phyloP scores from a whole-genome alignment of 2,113 vertebrate genomes.

The Cromileptes altivelis region DNA sequence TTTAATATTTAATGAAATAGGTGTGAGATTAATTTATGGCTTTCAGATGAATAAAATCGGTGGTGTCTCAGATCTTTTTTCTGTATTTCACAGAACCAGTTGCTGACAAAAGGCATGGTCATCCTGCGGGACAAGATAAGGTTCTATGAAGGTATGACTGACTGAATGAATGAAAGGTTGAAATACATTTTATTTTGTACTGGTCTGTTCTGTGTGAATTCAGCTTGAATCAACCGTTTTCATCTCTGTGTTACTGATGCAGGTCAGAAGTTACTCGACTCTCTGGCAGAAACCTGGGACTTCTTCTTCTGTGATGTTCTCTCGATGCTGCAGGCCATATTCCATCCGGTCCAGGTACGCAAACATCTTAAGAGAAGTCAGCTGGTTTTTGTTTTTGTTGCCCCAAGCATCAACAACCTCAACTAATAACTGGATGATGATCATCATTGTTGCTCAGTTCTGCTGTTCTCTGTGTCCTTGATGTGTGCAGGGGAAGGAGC shows the following conservation, averaged over 20 bases:
- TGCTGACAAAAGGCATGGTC: slow-evolving; percentile 99
- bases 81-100: slow-evolving; percentile 89
- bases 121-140: slow-evolving; percentile 97
- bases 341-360: slow-evolving; percentile 81
- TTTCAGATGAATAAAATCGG: not conserved
- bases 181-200: not conserved
- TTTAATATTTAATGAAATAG: slow-evolving; percentile 8
- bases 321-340: slow-evolving; percentile 93
- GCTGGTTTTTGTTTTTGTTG: not conserved
- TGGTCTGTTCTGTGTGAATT: not conserved
- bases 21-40: not conserved
- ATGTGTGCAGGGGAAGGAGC: slow-evolving; percentile 82
- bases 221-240: not conserved
- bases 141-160: slow-evolving; percentile 93
- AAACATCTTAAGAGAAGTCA: not conserved
- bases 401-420: accelerated
- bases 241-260: slow-evolving; percentile 40
- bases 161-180: not conserved
- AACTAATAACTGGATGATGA: not conserved
- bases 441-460: not conserved
- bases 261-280: slow-evolving; percentile 99
- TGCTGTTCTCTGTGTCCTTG: not conserved
- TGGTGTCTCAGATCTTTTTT: not conserved
- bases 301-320: slow-evolving; percentile 98
- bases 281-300: slow-evolving; percentile 98